Conservation (phyloP, 1,140 invertebrate genomes). For the Pentalonia nigronervosa region DNA sequence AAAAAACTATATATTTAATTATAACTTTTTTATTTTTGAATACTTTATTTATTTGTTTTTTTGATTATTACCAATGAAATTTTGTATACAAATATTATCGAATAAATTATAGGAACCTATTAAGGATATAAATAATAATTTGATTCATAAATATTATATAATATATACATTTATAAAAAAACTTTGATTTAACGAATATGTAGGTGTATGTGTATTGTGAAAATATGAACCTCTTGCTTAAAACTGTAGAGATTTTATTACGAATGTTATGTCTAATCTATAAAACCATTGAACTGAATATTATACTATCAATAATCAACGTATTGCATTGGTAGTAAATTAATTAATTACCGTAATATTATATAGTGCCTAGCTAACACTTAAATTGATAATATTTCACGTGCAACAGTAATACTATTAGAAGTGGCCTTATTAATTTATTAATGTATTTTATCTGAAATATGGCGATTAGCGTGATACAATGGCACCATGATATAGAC, state of each 20-base stretch:
- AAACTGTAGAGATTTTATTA: not conserved
- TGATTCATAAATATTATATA: not conserved
- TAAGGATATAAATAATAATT: not conserved
- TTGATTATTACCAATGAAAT: not conserved
- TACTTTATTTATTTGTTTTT: not conserved
- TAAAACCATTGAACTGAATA: not conserved
- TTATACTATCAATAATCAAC: not conserved
- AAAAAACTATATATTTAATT: not conserved
- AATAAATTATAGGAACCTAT: not conserved
- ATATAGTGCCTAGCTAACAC: not conserved
- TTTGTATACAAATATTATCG: not conserved
- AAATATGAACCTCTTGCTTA: not conserved
- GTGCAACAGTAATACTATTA: conserved; percentile 12
- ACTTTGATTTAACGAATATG: not conserved
- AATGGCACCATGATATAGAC: not conserved
- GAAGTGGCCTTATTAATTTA: not conserved
- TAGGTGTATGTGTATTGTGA: not conserved
- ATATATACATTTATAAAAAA: not conserved
- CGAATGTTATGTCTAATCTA: not conserved
- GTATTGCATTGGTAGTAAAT: not conserved
- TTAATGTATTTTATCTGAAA: conserved; percentile 25
- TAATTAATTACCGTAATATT: not conserved
- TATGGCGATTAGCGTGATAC: not conserved
- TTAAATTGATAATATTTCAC: conserved; percentile 13
- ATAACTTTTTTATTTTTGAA: not conserved